Conservation (phyloP, 2,113 vertebrate genomes). For the Hystrix brachyura region DNA sequence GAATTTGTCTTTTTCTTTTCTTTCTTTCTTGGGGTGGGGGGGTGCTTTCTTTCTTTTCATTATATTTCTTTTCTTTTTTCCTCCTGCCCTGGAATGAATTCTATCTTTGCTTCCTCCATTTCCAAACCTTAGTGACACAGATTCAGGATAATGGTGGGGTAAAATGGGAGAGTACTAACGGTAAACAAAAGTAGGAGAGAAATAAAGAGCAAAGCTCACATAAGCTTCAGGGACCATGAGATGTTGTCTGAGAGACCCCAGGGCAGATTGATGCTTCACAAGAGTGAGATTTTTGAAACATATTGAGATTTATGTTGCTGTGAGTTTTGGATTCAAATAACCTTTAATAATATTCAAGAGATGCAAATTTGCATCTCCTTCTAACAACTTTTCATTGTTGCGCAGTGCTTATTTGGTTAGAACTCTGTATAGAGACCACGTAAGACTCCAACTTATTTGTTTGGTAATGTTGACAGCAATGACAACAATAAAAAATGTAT, state of each 20-base stretch:
- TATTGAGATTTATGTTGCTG: background rate
- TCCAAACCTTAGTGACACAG: background rate
- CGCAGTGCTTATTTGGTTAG: background rate
- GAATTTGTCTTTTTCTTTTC: background rate
- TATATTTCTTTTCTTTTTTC: background rate
- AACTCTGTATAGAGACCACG: background rate
- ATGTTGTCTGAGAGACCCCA: background rate
- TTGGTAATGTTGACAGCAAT: background rate
- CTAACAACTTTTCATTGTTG: background rate
- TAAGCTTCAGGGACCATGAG: background rate
- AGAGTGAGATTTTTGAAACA: background rate
- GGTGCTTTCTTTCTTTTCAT: background rate
- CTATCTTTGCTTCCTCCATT: background rate
- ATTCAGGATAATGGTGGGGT: background rate
- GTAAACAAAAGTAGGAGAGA: background rate
- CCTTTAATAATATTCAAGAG: background rate
- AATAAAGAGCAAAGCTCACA: background rate
- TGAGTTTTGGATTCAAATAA: background rate
- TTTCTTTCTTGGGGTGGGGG: background rate
- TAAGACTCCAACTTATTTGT: background rate
- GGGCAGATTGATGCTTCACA: background rate
- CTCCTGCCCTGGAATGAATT: background rate
- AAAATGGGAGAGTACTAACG: fast-evolving
- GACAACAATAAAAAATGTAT: background rate
- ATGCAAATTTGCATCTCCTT: background rate